Evolutionary conservation across 2,888 invertebrate genomes (phyloP).

Genomic region (Drosophila buzzatii): DNA sequence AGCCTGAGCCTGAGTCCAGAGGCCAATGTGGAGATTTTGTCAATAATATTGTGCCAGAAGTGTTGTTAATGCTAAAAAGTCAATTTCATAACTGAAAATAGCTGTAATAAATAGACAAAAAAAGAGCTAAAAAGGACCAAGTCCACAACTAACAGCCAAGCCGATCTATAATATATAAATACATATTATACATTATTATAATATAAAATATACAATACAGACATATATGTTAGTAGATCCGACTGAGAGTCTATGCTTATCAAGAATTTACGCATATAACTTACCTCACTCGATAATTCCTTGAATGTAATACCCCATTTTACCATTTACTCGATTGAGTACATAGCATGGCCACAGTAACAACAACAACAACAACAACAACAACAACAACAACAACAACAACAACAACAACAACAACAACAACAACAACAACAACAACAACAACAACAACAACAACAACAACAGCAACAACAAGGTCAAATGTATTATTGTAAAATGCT

Average conservation of each 20-base stretch:
- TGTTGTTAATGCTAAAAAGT: too few relatives aligned
- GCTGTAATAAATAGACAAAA: too few relatives aligned
- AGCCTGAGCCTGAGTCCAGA: too few relatives aligned
- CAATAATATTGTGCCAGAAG: too few relatives aligned
- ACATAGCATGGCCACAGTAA: slow-evolving; percentile 21
- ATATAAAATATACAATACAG: not conserved
- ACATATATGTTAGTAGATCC: too few relatives aligned
- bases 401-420: slow-evolving; percentile 26
- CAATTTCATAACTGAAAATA: too few relatives aligned
- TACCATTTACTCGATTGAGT: not conserved
- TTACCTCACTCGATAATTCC: not conserved
- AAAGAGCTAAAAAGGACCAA: too few relatives aligned
- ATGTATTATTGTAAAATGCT: slow-evolving; percentile 68
- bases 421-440: slow-evolving; percentile 28
- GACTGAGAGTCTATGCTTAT: too few relatives aligned
- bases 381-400: slow-evolving; percentile 20
- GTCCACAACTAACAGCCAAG: not conserved
- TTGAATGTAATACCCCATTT: not conserved
- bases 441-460: slow-evolving; percentile 28
- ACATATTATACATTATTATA: too few relatives aligned
- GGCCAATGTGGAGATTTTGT: too few relatives aligned
- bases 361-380: slow-evolving; percentile 29
- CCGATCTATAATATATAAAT: not conserved
- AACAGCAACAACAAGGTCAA: slow-evolving; percentile 39
- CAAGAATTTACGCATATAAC: not conserved